A percentile compares a stretch with the other conserved stretches of the same genome.
phyloP scores from a whole-genome alignment of 2,113 vertebrate genomes.

The Hiodon alosoides region DNA sequence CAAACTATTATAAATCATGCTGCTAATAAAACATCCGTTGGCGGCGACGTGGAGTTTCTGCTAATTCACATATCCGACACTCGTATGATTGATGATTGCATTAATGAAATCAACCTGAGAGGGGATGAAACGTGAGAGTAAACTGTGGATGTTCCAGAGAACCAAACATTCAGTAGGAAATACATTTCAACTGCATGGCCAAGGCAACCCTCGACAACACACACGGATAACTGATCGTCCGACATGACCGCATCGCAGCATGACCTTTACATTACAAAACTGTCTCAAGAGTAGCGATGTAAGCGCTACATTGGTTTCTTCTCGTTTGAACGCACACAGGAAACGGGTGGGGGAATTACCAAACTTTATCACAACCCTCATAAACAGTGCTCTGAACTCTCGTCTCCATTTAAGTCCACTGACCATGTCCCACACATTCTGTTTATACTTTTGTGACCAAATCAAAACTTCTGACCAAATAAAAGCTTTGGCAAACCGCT shows the following conservation, averaged over 20 bases:
- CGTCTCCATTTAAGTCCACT: background rate
- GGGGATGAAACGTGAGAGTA: constrained; percentile 41
- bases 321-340: constrained; percentile 21
- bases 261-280: background rate
- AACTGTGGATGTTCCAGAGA: constrained; percentile 32
- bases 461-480: background rate
- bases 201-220: background rate
- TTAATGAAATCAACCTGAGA: constrained; percentile 55
- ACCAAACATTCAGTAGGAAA: constrained; percentile 23
- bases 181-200: background rate
- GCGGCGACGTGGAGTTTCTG: constrained; percentile 13
- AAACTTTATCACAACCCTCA: constrained; percentile 7
- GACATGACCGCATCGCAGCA: constrained; percentile 9
- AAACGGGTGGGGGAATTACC: constrained; percentile 13
- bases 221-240: background rate
- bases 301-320: constrained; percentile 7
- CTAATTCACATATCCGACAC: background rate
- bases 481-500: background rate
- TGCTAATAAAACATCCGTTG: constrained; percentile 24
- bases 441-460: background rate
- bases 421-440: background rate
- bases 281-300: background rate
- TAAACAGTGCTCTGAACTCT: background rate
- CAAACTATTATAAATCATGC: constrained; percentile 28
- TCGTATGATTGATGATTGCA: constrained; percentile 33